A percentile compares a stretch with the other conserved stretches of the same genome.
Evolutionary conservation across 2,888 invertebrate species (phyloP).

Genomic region (Tanytarsus gracilentus): DNA sequence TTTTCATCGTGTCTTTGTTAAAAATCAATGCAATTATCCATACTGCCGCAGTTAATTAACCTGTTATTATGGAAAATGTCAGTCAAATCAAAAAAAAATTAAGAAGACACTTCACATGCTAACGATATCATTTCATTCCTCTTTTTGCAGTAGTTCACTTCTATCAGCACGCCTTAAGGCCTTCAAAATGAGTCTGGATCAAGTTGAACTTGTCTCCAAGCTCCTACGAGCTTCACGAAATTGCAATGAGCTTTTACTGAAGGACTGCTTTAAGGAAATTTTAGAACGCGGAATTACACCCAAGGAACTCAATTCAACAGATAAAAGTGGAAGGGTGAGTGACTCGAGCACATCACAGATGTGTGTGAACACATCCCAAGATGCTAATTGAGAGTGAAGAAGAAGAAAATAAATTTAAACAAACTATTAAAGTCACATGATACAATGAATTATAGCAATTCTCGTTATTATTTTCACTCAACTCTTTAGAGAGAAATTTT

Average conservation of each 20-base stretch:
- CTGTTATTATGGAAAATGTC: no score
- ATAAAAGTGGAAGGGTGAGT: slow-evolving; percentile 52
- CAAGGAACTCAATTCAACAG: slow-evolving; percentile 47
- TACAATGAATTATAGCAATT: not conserved
- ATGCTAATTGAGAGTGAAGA: no score
- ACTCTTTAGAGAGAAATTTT: not conserved
- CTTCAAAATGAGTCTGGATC: slow-evolving; percentile 32
- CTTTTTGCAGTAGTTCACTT: slow-evolving; percentile 19
- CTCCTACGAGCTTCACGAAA: slow-evolving; percentile 49
- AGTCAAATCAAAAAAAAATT: not conserved
- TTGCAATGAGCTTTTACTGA: slow-evolving; percentile 45
- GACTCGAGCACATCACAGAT: not conserved
- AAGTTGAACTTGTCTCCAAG: slow-evolving; percentile 33
- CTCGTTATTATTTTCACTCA: not conserved
- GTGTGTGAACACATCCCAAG: no score
- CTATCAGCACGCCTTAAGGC: slow-evolving; percentile 19
- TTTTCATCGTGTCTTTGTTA: no score
- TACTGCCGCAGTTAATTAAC: no score
- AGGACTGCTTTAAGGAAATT: slow-evolving; percentile 43
- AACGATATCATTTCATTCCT: not conserved
- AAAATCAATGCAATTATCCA: no score
- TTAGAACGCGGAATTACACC: slow-evolving; percentile 39
- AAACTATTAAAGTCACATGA: not conserved
- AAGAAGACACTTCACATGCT: not conserved
- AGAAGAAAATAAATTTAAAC: not conserved